A percentile compares a stretch with the other conserved stretches of the same genome.
Conservation (phyloP, 2,888 invertebrate genomes). For the Ephialtes manifestator region DNA sequence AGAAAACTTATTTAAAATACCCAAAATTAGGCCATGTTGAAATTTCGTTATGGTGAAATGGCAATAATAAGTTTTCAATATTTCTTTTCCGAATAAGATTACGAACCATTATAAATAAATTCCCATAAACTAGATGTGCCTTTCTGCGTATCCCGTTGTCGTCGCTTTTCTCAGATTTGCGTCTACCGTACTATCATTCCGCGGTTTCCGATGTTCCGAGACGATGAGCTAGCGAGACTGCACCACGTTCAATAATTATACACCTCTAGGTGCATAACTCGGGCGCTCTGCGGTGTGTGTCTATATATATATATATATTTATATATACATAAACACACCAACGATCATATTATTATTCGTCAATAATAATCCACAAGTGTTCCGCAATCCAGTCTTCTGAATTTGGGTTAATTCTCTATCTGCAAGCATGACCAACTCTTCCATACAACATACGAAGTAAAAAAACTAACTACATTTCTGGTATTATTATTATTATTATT, state of each 20-base stretch:
- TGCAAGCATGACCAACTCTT: constrained; percentile 2
- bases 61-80: no score
- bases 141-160: not conserved
- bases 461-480: constrained; percentile 13
- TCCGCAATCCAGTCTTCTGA: constrained; percentile 10
- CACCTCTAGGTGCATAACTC: not conserved
- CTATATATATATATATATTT: not conserved
- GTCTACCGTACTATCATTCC: not conserved
- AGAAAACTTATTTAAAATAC: no score
- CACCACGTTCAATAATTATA: constrained; percentile 13
- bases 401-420: constrained; percentile 45
- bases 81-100: no score
- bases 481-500: constrained; percentile 15
- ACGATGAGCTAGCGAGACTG: not conserved
- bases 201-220: not conserved
- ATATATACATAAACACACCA: not conserved
- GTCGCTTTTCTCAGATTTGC: not conserved
- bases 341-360: constrained; percentile 32
- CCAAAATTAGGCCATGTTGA: no score
- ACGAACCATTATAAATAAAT: no score
- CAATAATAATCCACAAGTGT: constrained; percentile 2
- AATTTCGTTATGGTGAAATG: no score
- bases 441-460: not conserved
- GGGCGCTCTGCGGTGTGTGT: not conserved
- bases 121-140: not conserved